phyloP scores from a whole-genome alignment of 2,113 vertebrate genomes.

The Tragelaphus imberbis region DNA sequence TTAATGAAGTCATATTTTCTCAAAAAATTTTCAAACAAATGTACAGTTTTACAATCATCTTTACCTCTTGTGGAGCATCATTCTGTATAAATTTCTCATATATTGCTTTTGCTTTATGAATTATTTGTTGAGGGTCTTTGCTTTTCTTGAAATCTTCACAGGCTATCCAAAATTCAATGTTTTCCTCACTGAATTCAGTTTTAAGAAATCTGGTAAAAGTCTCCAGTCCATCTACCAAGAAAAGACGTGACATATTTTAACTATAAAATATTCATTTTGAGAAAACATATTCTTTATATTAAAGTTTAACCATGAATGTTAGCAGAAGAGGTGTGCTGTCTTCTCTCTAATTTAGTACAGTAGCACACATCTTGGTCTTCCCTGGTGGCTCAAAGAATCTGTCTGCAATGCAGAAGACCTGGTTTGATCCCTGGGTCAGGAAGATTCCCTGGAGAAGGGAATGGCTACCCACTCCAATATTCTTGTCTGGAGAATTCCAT shows the following conservation, averaged over 20 bases:
- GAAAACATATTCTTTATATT: neutral
- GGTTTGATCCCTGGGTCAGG: neutral
- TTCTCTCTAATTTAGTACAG: neutral
- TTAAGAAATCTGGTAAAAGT: constrained; percentile 90
- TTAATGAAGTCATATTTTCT: neutral
- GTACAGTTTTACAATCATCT: neutral
- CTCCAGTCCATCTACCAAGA: constrained; percentile 86
- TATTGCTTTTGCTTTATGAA: constrained; percentile 89
- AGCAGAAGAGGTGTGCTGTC: neutral
- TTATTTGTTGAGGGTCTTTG: constrained; percentile 82
- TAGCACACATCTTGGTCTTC: neutral
- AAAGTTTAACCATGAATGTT: neutral
- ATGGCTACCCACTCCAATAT: neutral
- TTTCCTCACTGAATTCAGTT: constrained; percentile 97
- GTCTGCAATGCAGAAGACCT: neutral
- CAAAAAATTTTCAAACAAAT: neutral
- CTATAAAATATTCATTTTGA: neutral
- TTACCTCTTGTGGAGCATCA: constrained; percentile 92
- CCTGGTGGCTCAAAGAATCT: neutral
- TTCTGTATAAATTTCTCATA: constrained; percentile 88
- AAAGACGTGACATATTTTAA: neutral
- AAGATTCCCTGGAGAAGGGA: neutral
- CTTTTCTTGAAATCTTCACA: constrained; percentile 94
- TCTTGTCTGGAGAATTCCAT: neutral
- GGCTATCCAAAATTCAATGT: constrained; percentile 96